Conservation (phyloP, 2,888 invertebrate genomes). For the Andrena trimmerana region DNA sequence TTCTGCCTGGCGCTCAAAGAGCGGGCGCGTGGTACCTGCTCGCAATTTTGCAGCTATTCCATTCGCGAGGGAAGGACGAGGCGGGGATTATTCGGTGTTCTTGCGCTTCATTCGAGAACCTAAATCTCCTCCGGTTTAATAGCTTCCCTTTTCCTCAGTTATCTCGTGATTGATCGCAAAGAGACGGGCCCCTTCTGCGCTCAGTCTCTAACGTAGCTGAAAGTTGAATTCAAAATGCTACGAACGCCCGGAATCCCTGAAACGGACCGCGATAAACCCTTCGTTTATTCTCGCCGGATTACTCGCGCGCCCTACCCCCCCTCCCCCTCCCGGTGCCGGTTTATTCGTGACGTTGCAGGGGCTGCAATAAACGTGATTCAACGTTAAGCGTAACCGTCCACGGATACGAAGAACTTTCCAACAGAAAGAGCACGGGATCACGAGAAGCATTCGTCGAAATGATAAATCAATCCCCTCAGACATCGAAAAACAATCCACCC, state of each 20-base stretch:
- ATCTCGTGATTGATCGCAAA: conserved; percentile 65
- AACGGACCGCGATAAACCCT: conserved; percentile 52
- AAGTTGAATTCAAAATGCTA: conserved; percentile 63
- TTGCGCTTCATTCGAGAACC: conserved; percentile 57
- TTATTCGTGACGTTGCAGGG: conserved; percentile 22
- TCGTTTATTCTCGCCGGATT: conserved; percentile 63
- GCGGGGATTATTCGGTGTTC: conserved; percentile 55
- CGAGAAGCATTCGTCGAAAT: background rate
- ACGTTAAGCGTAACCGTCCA: conserved; percentile 33
- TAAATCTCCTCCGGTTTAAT: conserved; percentile 59
- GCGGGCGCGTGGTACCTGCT: conserved; percentile 22
- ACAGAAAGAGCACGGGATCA: background rate
- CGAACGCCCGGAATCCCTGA: conserved; percentile 52
- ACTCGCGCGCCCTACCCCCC: conserved; percentile 35
- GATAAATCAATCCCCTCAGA: conserved; percentile 13
- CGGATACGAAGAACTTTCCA: conserved; percentile 1
- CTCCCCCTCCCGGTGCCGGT: background rate
- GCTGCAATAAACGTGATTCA: conserved; percentile 42
- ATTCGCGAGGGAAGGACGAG: conserved; percentile 36
- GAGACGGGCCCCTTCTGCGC: conserved; percentile 33
- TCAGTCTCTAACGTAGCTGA: conserved; percentile 47
- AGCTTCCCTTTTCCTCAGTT: conserved; percentile 58
- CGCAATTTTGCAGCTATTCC: conserved; percentile 53
- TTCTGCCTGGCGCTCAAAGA: conserved; percentile 19
- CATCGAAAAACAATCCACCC: background rate